A percentile compares a stretch with the other conserved stretches of the same genome.
These are phyloP conservation scores for Oxytorus armatus DNA, from an alignment of 2,888 invertebrate species.

Conservation along the genomic window DNA sequence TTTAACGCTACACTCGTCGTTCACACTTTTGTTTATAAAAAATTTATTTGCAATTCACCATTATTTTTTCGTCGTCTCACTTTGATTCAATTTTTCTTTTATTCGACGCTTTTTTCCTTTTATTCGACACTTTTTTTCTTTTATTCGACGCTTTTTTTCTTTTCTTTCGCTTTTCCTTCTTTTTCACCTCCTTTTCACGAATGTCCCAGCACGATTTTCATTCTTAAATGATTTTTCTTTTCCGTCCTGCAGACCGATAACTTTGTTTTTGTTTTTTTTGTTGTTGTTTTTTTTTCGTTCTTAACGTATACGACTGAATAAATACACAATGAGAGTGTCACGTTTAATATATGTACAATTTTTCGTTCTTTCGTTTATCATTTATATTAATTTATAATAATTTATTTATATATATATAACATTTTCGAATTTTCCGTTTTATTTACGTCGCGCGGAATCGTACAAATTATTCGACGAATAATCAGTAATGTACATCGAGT, in stretches of 20 bases:
- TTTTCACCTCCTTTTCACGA: slow-evolving; percentile 36
- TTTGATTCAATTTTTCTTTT: slow-evolving; percentile 12
- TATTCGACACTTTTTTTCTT: slow-evolving; percentile 16
- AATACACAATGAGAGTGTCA: slow-evolving; percentile 58
- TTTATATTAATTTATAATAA: slow-evolving; percentile 3
- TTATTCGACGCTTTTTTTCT: slow-evolving; percentile 29
- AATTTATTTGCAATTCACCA: slow-evolving; percentile 71
- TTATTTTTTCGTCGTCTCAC: slow-evolving; percentile 21
- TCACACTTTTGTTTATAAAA: slow-evolving; percentile 67
- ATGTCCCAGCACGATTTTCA: slow-evolving; percentile 37
- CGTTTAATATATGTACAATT: slow-evolving; percentile 60
- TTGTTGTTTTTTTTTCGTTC: background rate
- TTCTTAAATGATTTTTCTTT: slow-evolving; percentile 39
- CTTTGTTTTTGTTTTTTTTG: slow-evolving; percentile 35
- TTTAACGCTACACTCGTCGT: slow-evolving; percentile 62
- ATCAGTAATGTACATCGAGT: slow-evolving; percentile 31
- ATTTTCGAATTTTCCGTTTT: no score
- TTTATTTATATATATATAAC: slow-evolving; percentile 21
- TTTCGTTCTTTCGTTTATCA: slow-evolving; percentile 2
- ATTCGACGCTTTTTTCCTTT: slow-evolving; percentile 32
- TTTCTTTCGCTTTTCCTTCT: slow-evolving; percentile 18
- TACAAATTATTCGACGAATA: slow-evolving; percentile 20
- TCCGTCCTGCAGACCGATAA: slow-evolving; percentile 39
- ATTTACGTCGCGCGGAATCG: no score
- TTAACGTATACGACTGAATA: slow-evolving; percentile 62